Percentiles rank a stretch among this genome's conserved stretches.
Evolutionary conservation across 2,113 vertebrate species (phyloP).

Genomic region (Chauna torquata): DNA sequence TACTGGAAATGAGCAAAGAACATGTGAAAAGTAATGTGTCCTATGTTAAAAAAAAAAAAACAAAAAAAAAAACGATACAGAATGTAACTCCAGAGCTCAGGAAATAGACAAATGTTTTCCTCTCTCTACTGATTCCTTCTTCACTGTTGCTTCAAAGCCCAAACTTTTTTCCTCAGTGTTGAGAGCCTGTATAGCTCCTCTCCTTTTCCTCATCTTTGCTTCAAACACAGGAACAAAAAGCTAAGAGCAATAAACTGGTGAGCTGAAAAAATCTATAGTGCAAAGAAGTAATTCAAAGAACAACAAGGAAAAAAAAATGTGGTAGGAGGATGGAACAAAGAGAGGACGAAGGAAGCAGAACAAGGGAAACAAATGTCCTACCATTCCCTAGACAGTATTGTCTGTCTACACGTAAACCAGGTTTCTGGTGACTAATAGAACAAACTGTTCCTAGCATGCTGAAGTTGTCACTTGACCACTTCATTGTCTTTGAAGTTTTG

Average conservation of each 20-base stretch:
- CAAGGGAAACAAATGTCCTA: neutral
- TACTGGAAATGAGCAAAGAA: neutral
- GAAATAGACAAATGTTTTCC: neutral
- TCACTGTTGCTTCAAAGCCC: neutral
- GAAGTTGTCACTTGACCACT: constrained; percentile 43
- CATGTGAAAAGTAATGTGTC: neutral
- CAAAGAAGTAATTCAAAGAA: constrained; percentile 14
- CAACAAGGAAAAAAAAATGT: neutral
- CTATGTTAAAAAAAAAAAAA: neutral
- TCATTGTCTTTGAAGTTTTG: constrained; percentile 21
- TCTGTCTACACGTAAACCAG: neutral
- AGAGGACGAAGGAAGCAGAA: neutral
- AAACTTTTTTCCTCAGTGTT: neutral
- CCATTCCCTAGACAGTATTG: neutral
- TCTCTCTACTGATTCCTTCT: neutral
- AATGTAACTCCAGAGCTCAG: neutral
- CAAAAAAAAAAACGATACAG: neutral
- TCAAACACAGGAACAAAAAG: neutral
- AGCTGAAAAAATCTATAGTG: neutral
- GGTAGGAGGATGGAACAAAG: neutral
- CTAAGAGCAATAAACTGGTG: neutral
- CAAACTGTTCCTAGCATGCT: neutral
- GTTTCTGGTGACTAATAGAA: neutral
- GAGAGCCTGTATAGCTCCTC: neutral
- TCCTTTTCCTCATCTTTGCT: neutral